Conservation (phyloP, 2,113 vertebrate genomes). For the Vicugna pacos region DNA sequence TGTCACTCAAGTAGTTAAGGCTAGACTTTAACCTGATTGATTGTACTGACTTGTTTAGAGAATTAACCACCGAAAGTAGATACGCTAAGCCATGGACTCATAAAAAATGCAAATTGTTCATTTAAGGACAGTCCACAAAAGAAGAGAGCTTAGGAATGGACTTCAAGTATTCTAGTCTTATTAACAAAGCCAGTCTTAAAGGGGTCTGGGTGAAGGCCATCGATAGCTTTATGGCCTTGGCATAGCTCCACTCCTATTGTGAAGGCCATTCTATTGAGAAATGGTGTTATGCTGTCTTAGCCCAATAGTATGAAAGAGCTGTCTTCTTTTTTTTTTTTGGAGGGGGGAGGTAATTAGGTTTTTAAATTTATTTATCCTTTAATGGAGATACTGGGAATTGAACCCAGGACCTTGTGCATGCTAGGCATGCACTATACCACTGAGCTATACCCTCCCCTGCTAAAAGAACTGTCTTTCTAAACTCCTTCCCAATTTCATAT, state of each 20-base stretch:
- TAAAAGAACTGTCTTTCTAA: background rate
- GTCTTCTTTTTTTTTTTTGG: background rate
- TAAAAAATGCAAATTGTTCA: background rate
- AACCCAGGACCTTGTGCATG: too few species aligned
- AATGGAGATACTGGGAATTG: too few species aligned
- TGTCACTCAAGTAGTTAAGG: background rate
- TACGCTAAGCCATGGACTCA: background rate
- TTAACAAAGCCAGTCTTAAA: background rate
- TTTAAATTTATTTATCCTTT: too few species aligned
- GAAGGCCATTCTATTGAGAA: background rate
- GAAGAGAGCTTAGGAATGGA: background rate
- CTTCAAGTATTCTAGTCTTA: background rate
- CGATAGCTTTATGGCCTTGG: background rate
- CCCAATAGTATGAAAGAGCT: background rate
- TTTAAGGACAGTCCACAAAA: background rate
- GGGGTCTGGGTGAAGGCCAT: background rate
- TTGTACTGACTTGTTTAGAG: background rate
- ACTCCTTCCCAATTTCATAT: background rate
- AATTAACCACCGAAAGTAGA: background rate
- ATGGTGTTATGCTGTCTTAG: background rate
- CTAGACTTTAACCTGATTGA: background rate
- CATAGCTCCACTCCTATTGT: background rate
- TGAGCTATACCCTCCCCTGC: too few species aligned
- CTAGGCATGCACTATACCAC: too few species aligned
- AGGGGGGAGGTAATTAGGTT: too few species aligned